Evolutionary conservation across 2,888 invertebrate genomes (phyloP), one percentile per base, ranked within the genome.

Genomic region (Gerris lacustris): DNA sequence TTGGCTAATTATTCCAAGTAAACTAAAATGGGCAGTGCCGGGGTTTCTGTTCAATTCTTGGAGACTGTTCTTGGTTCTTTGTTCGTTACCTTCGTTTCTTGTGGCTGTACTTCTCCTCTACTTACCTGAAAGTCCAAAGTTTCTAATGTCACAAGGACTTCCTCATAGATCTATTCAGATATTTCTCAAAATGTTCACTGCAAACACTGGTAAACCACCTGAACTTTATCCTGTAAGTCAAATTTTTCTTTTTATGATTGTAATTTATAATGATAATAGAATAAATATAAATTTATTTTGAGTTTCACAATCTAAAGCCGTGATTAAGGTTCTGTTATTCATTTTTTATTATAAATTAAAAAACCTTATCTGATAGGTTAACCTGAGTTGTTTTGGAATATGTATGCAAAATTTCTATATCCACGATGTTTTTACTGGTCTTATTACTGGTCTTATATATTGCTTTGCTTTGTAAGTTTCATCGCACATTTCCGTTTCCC

Each of bases 81-180:
- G 94, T 84, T 90, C 94, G 76, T 81, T 92, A 77, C 95, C 95
- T 69, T 93, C 93, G 70, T 90, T 95, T 80, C 81, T 94, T 74
- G 94, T 95, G 72, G 93, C 91, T 70, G 87, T 88, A 73, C 82
- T 94, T 75, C 85, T 95, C 47, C 86, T 91, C 80, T 86, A 92
- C 76, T 83, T 93, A 77, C 95, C 95, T 6, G 95, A 95, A 81
- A 94, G 94, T 76, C 94, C 95, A 1, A 94, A 94, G 80, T 95
- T 91, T 81, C 83, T 94, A 70, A 83, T 95, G 73, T 85, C 90
- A 66, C 88, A 88, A 75, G 91, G 93, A 72, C 86, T 88, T 77
- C 87, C 88, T 74, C 90, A 91, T 47, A 89, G 91, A 74, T 93
- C 94, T 0, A 81, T 94, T 73, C 87, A 88, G 77, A 91, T 94